Evolutionary conservation across 2,888 invertebrate species (phyloP).

Genomic region (Drosophila kokeensis): DNA sequence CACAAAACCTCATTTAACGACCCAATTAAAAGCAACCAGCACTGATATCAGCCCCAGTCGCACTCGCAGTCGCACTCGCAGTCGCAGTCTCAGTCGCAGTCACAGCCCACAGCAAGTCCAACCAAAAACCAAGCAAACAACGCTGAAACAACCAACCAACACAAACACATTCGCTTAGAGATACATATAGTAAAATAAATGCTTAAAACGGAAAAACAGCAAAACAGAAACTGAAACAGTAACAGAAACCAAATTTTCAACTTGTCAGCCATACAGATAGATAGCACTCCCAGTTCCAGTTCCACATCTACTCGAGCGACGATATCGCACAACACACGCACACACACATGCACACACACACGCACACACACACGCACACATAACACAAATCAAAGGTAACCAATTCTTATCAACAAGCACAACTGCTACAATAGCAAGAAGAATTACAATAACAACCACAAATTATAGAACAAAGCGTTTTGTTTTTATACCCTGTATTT

Average conservation of each 20-base stretch:
- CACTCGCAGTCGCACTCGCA: neutral
- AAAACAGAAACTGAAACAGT: conserved; percentile 26
- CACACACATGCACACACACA: neutral
- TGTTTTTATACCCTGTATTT: conserved; percentile 20
- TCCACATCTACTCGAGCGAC: conserved; percentile 30
- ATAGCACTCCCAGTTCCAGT: conserved; percentile 46
- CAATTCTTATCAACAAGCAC: conserved; percentile 61
- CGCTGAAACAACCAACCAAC: conserved; percentile 2
- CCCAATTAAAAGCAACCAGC: conserved; percentile 75
- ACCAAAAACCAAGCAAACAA: conserved; percentile 29
- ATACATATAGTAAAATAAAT: conserved; percentile 61
- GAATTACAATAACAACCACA: conserved; percentile 14
- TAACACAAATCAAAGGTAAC: conserved; percentile 74
- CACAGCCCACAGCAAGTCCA: conserved; percentile 12
- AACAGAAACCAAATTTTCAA: conserved; percentile 40
- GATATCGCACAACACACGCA: conserved; percentile 12
- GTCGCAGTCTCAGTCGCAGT: neutral
- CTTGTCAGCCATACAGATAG: conserved; percentile 49
- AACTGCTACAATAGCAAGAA: conserved; percentile 13
- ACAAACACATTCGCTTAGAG: conserved; percentile 56
- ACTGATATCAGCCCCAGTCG: conserved; percentile 67
- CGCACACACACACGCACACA: conserved; percentile 17
- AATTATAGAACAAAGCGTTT: conserved; percentile 36
- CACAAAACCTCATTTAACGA: conserved; percentile 70
- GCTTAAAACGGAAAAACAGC: conserved; percentile 50